A percentile compares a stretch with the other conserved stretches of the same genome.
Conservation (phyloP, 2,797 vertebrate species). For the Eptatretus atami region DNA sequence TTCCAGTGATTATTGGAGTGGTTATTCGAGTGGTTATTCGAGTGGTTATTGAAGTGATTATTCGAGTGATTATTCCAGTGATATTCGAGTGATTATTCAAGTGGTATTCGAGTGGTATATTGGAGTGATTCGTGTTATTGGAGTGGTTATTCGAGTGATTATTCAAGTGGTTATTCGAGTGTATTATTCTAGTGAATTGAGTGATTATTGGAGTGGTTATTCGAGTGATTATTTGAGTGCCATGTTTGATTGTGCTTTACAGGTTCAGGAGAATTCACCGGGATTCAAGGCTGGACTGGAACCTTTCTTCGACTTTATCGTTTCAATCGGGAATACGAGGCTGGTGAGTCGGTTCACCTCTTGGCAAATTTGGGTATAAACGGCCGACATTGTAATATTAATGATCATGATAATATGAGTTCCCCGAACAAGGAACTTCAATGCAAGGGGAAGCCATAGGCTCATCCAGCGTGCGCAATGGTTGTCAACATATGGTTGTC, state of each 20-base stretch:
- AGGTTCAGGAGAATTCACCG: constrained; percentile 73
- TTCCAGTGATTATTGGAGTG: background rate
- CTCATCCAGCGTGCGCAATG: too few species aligned
- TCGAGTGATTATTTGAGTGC: background rate
- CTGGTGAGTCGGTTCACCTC: constrained; percentile 20
- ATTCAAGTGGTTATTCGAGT: background rate
- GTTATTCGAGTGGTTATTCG: background rate
- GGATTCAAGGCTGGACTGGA: constrained; percentile 53
- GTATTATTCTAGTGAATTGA: background rate
- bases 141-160: background rate
- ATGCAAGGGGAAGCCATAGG: too few species aligned
- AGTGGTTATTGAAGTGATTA: background rate
- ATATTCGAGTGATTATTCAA: background rate
- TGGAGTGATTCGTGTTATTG: background rate
- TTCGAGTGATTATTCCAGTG: background rate
- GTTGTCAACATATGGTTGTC: too few species aligned
- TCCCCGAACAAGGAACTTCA: too few species aligned
- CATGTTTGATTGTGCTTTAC: constrained; percentile 9
- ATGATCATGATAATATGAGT: too few species aligned
- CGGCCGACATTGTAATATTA: too few species aligned
- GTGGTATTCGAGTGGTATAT: background rate
- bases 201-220: background rate
- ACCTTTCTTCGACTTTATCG: constrained; percentile 81
- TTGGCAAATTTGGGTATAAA: too few species aligned
- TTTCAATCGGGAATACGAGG: constrained; percentile 49